A percentile compares a stretch with the other conserved stretches of the same genome.
Evolutionary conservation across 2,888 invertebrate species (phyloP).

Genomic region (Eristalis intricaria): DNA sequence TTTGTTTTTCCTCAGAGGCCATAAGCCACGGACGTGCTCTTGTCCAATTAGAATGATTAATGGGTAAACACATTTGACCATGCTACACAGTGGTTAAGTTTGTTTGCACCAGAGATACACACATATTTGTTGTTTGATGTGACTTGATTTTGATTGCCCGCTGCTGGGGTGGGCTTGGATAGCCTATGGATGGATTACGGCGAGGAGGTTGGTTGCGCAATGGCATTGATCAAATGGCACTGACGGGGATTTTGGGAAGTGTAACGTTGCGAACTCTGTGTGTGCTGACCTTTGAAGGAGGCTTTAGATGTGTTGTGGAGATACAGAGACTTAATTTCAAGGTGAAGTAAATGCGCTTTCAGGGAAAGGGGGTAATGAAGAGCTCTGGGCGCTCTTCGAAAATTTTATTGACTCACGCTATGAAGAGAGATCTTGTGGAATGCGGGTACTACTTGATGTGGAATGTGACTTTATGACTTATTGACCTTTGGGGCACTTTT

Average conservation of each 20-base stretch:
- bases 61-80: conserved; percentile 59
- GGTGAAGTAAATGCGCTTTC: not conserved
- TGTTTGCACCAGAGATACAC: conserved; percentile 21
- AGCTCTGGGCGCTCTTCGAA: not conserved
- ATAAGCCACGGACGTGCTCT: conserved; percentile 47
- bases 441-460: no score
- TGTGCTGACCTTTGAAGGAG: not conserved
- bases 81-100: conserved; percentile 27
- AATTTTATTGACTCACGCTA: not conserved
- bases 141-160: conserved; percentile 37
- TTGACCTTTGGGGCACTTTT: no score
- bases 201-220: not conserved
- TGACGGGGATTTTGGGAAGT: not conserved
- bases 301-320: not conserved
- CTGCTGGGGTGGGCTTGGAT: not conserved
- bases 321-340: not conserved
- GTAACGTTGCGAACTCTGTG: not conserved
- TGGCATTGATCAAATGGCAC: not conserved
- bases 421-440: no score
- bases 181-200: not conserved
- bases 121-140: conserved; percentile 37
- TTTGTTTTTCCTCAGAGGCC: not conserved
- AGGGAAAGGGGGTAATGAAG: not conserved
- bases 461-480: no score
- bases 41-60: conserved; percentile 60